Conservation (phyloP, 2,113 vertebrate species). For the Copsychus sechellarum region DNA sequence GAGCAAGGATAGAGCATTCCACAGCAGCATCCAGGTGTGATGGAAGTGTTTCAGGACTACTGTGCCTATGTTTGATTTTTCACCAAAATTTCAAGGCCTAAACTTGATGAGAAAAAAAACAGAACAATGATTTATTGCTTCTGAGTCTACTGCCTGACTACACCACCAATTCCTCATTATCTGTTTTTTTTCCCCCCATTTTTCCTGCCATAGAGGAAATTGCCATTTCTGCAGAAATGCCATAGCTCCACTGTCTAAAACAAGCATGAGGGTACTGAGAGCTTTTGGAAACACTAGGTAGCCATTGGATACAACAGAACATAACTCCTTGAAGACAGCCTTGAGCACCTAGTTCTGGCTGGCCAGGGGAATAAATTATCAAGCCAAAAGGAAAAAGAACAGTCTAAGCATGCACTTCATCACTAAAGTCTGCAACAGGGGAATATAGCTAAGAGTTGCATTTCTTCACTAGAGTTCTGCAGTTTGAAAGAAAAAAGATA, state of each 20-base stretch:
- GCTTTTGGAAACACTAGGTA: background rate
- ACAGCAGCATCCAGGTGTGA: background rate
- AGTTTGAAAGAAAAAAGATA: background rate
- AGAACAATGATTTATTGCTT: background rate
- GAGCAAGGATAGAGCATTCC: background rate
- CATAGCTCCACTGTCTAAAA: background rate
- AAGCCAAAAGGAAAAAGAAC: background rate
- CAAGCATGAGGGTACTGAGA: accelerated
- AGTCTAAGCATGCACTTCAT: background rate
- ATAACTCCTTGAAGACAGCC: background rate
- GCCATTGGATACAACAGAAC: background rate
- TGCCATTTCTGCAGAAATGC: background rate
- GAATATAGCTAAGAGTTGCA: background rate
- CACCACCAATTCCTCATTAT: background rate
- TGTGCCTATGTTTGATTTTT: background rate
- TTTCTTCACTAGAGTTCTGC: background rate
- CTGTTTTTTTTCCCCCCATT: background rate
- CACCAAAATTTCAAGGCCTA: background rate
- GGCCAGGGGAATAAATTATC: background rate
- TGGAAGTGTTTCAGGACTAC: background rate
- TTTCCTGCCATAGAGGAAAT: background rate
- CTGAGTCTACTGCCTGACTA: background rate
- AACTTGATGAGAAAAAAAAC: background rate
- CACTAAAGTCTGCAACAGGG: background rate
- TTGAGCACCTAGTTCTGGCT: background rate